Percentiles rank a stretch among this genome's conserved stretches.
Conservation (phyloP, 1,140 invertebrate genomes). For the Platyscapa corneri region DNA sequence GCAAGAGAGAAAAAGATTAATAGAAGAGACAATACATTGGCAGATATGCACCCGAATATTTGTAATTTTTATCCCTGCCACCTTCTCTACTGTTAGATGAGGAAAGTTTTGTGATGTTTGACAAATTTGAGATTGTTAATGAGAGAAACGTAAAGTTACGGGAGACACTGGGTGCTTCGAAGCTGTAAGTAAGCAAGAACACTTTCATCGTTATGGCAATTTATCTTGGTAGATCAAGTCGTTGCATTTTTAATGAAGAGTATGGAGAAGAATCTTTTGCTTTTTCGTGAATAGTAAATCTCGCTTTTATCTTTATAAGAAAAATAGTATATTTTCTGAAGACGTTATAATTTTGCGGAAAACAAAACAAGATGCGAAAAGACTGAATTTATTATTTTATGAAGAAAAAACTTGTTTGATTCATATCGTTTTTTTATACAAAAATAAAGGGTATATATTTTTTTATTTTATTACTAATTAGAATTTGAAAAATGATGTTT, state of each 20-base stretch:
- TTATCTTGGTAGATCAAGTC: slow-evolving; percentile 1
- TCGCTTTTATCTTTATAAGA: too few species aligned
- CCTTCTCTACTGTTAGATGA: not conserved
- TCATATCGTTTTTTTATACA: too few species aligned
- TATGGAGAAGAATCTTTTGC: too few species aligned
- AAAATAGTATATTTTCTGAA: too few species aligned
- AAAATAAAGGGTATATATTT: too few species aligned
- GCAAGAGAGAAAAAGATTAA: not conserved
- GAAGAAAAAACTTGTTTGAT: too few species aligned
- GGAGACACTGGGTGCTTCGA: not conserved
- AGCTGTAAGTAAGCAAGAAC: not conserved
- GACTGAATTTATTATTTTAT: too few species aligned
- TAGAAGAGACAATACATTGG: not conserved
- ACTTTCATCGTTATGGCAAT: not conserved
- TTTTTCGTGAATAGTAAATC: too few species aligned
- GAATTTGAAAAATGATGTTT: too few species aligned
- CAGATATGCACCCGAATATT: not conserved
- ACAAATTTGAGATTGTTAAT: slow-evolving; percentile 38
- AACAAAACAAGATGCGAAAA: too few species aligned
- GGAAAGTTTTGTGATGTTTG: slow-evolving; percentile 10
- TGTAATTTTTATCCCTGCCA: not conserved
- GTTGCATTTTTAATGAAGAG: not conserved
- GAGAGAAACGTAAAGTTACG: slow-evolving; percentile 8
- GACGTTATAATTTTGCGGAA: too few species aligned
- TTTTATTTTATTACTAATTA: too few species aligned